Percentiles rank a stretch among this genome's conserved stretches.
Evolutionary conservation across 2,888 invertebrate genomes (phyloP).

Genomic region (Polymixis flavicincta): DNA sequence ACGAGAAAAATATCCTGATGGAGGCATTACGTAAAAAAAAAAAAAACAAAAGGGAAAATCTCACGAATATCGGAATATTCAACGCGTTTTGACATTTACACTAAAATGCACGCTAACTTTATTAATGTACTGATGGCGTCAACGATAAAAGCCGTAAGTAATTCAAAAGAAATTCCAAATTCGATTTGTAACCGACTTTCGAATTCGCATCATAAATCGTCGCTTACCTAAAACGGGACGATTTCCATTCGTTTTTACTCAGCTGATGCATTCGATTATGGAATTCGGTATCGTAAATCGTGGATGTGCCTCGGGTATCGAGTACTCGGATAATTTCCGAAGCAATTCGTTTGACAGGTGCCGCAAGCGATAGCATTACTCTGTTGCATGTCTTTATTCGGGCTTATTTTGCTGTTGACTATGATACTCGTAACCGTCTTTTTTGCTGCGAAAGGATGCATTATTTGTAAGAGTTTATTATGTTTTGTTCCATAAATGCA

Average conservation of each 20-base stretch:
- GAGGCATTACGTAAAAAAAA: conserved; percentile 14
- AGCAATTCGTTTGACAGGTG: conserved; percentile 73
- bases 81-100: conserved; percentile 40
- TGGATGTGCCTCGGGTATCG: conserved; percentile 62
- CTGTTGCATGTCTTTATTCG: conserved; percentile 74
- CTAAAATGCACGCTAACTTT: conserved; percentile 33
- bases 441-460: conserved; percentile 48
- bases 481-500: conserved; percentile 43
- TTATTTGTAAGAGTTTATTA: conserved; percentile 55
- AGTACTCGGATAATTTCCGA: conserved; percentile 69
- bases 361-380: conserved; percentile 70
- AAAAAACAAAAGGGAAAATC: conserved; percentile 28
- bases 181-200: conserved; percentile 62
- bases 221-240: conserved; percentile 66
- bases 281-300: conserved; percentile 68
- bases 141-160: conserved; percentile 45
- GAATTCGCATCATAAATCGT: conserved; percentile 66
- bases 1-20: not conserved
- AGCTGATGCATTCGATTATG: conserved; percentile 68
- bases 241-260: conserved; percentile 66
- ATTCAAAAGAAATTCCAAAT: conserved; percentile 62
- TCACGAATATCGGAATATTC: conserved; percentile 8
- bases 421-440: conserved; percentile 53
- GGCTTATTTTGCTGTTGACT: conserved; percentile 60
- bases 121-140: conserved; percentile 42